Percentiles rank a stretch among this genome's conserved stretches.
Evolutionary conservation across 1,140 invertebrate genomes (phyloP).

Genomic region (Drosophila lini): DNA sequence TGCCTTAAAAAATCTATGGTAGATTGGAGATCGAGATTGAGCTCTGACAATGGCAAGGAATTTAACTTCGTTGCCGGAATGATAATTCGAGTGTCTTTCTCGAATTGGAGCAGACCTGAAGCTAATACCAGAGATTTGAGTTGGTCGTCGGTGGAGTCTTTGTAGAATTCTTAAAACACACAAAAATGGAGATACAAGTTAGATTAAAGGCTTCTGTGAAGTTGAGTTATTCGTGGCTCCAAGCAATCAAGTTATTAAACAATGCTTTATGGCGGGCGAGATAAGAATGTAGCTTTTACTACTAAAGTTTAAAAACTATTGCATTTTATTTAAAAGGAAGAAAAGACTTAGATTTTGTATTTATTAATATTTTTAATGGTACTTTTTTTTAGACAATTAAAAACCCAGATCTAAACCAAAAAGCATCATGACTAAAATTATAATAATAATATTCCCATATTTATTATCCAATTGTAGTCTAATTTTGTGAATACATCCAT

Average conservation of each 20-base stretch:
- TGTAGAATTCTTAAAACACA: slow-evolving; percentile 16
- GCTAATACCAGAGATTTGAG: slow-evolving; percentile 25
- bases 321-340: too few relatives aligned
- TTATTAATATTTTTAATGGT: too few relatives aligned
- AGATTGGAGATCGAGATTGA: slow-evolving; percentile 46
- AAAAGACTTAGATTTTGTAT: too few relatives aligned
- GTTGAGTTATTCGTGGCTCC: slow-evolving; percentile 9
- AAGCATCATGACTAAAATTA: too few relatives aligned
- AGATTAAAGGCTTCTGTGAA: slow-evolving; percentile 25
- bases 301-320: too few relatives aligned
- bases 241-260: slow-evolving; percentile 6
- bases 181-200: slow-evolving; percentile 25
- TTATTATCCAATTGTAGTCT: not conserved
- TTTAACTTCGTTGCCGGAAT: slow-evolving; percentile 53
- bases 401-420: too few relatives aligned
- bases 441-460: not conserved
- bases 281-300: not conserved
- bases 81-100: slow-evolving; percentile 52
- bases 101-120: slow-evolving; percentile 54
- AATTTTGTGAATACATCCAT: not conserved
- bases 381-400: too few relatives aligned
- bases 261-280: not conserved
- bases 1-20: slow-evolving; percentile 28
- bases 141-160: slow-evolving; percentile 16
- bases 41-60: slow-evolving; percentile 60